These are phyloP conservation scores for Encarsia formosa DNA, from an alignment of 2,888 invertebrate genomes.

Conservation along the genomic window DNA sequence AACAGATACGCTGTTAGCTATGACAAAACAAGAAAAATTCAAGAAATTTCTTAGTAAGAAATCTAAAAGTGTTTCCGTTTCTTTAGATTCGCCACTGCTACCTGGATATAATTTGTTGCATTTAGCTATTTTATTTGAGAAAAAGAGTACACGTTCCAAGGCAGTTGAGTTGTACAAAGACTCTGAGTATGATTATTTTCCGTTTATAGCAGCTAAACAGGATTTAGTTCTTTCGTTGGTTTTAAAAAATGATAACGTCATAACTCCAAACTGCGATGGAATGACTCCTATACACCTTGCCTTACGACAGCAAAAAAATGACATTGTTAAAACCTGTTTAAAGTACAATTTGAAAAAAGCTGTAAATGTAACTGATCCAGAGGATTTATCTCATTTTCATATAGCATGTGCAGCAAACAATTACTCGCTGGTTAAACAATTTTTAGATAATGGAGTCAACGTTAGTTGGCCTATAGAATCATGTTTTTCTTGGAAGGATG, in stretches of 20 bases:
- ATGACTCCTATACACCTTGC: background rate
- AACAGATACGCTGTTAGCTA: background rate
- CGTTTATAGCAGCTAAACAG: no score
- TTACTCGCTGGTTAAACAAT: background rate
- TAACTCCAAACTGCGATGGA: no score
- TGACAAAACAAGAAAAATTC: background rate
- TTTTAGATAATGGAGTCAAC: background rate
- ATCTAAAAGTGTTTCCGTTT: background rate
- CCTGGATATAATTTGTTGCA: conserved; percentile 1
- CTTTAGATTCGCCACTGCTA: background rate
- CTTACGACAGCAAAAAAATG: background rate
- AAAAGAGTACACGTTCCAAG: background rate
- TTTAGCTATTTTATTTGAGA: background rate
- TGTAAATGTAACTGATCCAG: no score
- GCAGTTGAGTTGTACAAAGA: background rate
- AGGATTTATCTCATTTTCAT: background rate
- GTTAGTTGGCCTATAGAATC: background rate
- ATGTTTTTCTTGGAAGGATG: background rate
- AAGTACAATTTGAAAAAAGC: background rate
- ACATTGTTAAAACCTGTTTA: background rate
- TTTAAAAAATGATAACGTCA: no score
- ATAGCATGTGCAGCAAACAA: background rate
- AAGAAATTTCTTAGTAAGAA: no score
- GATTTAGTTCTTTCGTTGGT: no score
- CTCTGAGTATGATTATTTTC: no score